A percentile compares a stretch with the other conserved stretches of the same genome.
Conservation (phyloP, 2,113 vertebrate genomes). For the Macquaria australasica region DNA sequence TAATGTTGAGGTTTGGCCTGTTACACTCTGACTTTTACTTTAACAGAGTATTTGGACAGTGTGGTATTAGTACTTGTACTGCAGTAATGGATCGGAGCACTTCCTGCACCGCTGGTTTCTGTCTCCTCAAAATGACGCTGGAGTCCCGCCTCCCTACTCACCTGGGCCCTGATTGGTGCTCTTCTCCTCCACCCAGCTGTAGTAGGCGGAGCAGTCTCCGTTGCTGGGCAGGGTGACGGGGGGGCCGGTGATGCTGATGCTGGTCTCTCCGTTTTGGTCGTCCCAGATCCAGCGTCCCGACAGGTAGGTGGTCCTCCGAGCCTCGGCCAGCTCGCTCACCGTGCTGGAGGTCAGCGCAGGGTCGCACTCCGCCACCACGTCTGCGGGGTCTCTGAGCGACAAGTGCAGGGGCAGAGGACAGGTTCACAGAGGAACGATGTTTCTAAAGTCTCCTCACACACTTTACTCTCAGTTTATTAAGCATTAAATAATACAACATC, state of each 20-base stretch:
- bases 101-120: background rate
- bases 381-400: slow-evolving; percentile 90
- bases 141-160: slow-evolving; percentile 57
- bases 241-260: slow-evolving; percentile 94
- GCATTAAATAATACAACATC: too few relatives aligned
- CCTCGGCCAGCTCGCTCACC: slow-evolving; percentile 96
- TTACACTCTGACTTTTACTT: too few relatives aligned
- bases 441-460: too few relatives aligned
- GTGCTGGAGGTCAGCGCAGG: slow-evolving; percentile 95
- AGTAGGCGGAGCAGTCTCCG: slow-evolving; percentile 97
- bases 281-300: slow-evolving; percentile 98
- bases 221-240: slow-evolving; percentile 94
- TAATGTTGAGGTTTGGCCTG: too few relatives aligned
- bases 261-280: slow-evolving; percentile 97
- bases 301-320: slow-evolving; percentile 95
- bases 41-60: too few relatives aligned
- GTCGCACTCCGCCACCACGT: slow-evolving; percentile 90
- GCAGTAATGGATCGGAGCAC: background rate
- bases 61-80: background rate
- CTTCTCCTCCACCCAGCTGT: slow-evolving; percentile 87
- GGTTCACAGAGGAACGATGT: too few relatives aligned
- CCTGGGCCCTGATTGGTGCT: slow-evolving; percentile 93
- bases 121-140: too few relatives aligned
- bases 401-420: background rate
- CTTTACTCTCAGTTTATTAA: too few relatives aligned